Evolutionary conservation across 2,113 vertebrate genomes (phyloP), one percentile per base, ranked within the genome.

Genomic region (Tauraco erythrolophus): DNA sequence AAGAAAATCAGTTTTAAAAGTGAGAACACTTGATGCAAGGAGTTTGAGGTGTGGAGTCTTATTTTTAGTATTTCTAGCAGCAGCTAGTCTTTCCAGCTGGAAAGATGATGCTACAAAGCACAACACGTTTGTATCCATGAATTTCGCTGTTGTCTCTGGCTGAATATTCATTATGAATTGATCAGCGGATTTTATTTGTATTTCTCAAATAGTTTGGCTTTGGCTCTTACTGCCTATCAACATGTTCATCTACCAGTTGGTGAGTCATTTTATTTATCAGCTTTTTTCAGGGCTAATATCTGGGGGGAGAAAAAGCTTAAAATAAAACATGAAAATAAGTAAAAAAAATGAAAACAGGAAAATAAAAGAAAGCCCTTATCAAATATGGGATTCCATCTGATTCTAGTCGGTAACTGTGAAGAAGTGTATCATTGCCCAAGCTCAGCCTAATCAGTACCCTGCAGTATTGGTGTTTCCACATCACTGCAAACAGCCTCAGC

Each of bases 131-230:
- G 24, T 61, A 78, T 91, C 57, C 41, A 33, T n/a, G 41, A 91
- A 77, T 62, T 91, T 95, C 79, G 14, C 64, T 88, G 19, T 76
- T 83, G 37, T 61, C 41, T 91, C 76, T 53, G 58, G 21, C 71
- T 94, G 71, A 86, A 80, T 86, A 86, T 89, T 88, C 53, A 79
- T 80, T 65, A 86, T 37, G 71, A 94, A 80, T 88, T 92, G 62
- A 96, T 80, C 75, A 88, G 68, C 1, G 23, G 56, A 65, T 83
- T 93, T 86, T 86, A 94, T 80, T 92, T 76, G 14, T 72, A 57
- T 50, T 58, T 77, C 58, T 92, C 66, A 31, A n/a, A 71, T 79
- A 85, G 70, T 66, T 45, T 65, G 45, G 57, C 75, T 76, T 75
- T 69, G 62, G 48, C 66, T 88, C 58, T 80, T 92, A 31, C 43